A percentile compares a stretch with the other conserved stretches of the same genome.
phyloP scores from a whole-genome alignment of 2,888 invertebrate species.

The Metellina segmentata region DNA sequence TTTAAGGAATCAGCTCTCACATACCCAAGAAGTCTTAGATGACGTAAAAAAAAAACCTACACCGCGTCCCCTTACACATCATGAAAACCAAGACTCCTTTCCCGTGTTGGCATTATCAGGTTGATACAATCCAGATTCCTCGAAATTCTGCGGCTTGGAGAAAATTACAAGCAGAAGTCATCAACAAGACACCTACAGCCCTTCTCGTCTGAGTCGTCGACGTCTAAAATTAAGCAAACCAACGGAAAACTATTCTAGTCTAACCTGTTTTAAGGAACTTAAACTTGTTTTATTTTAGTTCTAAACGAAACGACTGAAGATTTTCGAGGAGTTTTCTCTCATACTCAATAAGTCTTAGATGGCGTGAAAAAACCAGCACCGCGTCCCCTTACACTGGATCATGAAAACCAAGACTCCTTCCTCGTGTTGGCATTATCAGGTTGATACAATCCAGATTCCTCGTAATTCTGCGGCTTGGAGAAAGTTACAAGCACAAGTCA shows the following conservation, averaged over 20 bases:
- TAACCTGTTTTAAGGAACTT: too few relatives aligned
- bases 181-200: neutral
- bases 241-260: neutral
- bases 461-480: conserved; percentile 10
- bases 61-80: neutral
- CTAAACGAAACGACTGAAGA: too few relatives aligned
- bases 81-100: neutral
- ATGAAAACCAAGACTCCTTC: neutral
- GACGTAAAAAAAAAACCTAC: too few relatives aligned
- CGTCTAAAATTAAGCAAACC: conserved; percentile 8
- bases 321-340: too few relatives aligned
- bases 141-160: conserved; percentile 7
- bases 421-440: neutral
- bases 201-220: conserved; percentile 19
- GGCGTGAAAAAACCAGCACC: too few relatives aligned
- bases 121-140: too few relatives aligned
- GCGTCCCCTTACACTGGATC: neutral
- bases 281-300: too few relatives aligned
- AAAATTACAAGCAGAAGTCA: neutral
- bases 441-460: too few relatives aligned
- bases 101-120: neutral
- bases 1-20: too few relatives aligned
- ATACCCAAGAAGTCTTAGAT: too few relatives aligned
- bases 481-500: neutral
- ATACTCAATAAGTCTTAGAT: too few relatives aligned